These are phyloP conservation scores for Pimephales promelas DNA, from an alignment of 2,113 vertebrate genomes.

Conservation along the genomic window DNA sequence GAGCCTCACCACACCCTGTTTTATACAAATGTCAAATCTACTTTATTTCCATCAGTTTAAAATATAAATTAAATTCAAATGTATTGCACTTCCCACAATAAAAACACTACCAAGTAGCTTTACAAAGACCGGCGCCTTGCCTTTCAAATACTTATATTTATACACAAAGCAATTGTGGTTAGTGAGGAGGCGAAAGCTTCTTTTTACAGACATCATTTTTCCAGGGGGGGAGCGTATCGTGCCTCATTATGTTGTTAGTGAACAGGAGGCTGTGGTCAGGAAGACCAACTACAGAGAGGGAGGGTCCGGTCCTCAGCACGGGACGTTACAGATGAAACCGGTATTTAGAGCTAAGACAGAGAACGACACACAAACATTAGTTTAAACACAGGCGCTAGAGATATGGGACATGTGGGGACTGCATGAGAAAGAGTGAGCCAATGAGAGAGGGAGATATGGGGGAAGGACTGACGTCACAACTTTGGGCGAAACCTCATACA, in stretches of 20 bases:
- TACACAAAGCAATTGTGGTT: conserved; percentile 37
- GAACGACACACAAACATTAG: not conserved
- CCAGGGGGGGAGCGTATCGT: not conserved
- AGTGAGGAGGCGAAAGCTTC: conserved; percentile 20
- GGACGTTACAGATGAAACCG: conserved; percentile 3
- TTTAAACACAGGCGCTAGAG: not conserved
- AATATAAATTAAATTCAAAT: not conserved
- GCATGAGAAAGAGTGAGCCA: not conserved
- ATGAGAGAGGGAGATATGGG: not conserved
- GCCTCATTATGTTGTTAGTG: conserved; percentile 16
- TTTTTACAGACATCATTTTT: conserved; percentile 42
- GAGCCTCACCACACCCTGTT: not conserved
- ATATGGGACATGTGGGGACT: conserved; percentile 2
- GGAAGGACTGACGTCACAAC: not conserved
- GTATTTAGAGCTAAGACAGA: too few relatives aligned
- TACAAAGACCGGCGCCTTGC: not conserved
- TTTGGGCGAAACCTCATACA: not conserved
- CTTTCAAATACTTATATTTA: conserved; percentile 45
- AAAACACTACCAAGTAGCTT: not conserved
- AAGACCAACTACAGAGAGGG: conserved; percentile 28
- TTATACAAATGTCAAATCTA: too few relatives aligned
- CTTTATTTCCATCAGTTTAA: not conserved
- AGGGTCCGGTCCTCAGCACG: conserved; percentile 7
- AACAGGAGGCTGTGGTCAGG: conserved; percentile 13
- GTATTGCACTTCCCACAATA: not conserved